phyloP scores from a whole-genome alignment of 1,140 invertebrate species.

The Proctacanthus coquilletti region DNA sequence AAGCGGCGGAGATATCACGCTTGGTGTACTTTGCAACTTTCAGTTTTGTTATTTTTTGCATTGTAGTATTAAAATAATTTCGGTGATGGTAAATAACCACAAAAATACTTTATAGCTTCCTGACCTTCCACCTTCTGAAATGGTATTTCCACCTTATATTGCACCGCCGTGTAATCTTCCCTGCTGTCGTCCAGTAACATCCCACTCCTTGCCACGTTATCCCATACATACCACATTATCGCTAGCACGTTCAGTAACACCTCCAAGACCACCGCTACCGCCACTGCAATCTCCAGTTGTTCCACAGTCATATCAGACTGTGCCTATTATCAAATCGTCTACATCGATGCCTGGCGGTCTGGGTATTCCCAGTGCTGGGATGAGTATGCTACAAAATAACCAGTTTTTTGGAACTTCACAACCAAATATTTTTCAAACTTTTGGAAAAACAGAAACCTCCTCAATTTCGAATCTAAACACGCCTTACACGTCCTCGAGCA shows the following conservation, averaged over 20 bases:
- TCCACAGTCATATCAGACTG: constrained; percentile 14
- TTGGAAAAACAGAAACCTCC: not conserved
- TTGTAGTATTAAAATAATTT: too few relatives aligned
- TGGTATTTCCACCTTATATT: constrained; percentile 28
- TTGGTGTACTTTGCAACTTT: too few relatives aligned
- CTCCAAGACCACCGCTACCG: constrained; percentile 13
- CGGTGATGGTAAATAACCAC: constrained; percentile 20
- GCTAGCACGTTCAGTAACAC: constrained; percentile 10
- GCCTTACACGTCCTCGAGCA: too few relatives aligned
- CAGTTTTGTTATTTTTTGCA: too few relatives aligned
- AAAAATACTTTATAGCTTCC: constrained; percentile 15
- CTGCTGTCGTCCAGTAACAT: constrained; percentile 21
- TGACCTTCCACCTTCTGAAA: constrained; percentile 28
- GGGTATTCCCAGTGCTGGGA: constrained; percentile 3
- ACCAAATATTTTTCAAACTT: not conserved
- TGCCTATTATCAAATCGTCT: constrained; percentile 21
- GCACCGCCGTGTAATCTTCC: constrained; percentile 26
- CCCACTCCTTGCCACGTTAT: constrained; percentile 24
- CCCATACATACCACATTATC: constrained; percentile 5
- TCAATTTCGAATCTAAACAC: not conserved
- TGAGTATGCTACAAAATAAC: too few relatives aligned
- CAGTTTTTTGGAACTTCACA: not conserved
- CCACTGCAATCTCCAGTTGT: constrained; percentile 20
- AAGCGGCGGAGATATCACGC: too few relatives aligned
- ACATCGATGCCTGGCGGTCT: constrained; percentile 24